Base-by-base conservation (phyloP, 2,888 invertebrate species). In the Globia sparganii region DNA sequence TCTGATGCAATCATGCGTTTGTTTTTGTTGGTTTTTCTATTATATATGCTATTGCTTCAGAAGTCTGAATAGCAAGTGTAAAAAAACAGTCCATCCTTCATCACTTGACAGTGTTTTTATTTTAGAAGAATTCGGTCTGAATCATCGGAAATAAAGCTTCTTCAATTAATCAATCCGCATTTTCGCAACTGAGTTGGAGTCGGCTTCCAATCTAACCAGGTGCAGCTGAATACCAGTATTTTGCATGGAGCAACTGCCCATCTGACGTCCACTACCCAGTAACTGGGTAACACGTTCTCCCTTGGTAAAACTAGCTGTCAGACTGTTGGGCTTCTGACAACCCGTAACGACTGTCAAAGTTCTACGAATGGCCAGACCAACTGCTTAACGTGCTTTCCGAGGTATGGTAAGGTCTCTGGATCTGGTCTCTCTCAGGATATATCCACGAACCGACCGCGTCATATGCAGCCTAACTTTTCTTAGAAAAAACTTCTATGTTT, bases 1-100 rank as follows among this genome's bases (percentile, higher is more conserved):
- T 75, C 56, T 75, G 67, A 77, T 76, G 79, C 71, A 76, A 76
- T 34, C 28, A 2, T 49, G 21, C 56, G 43, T 80, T 80, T 74
- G 58, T 64, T 77, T 81, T 62, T 37, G 37, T 64, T 40, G 13
- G 1, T 5, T 62, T 62, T 59, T 46, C 2, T 18, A 15, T 31
- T 18, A 15, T 31, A 31, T 18, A 21, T 28, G 18, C 13, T n/a
- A 21, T 21, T 21, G 13, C 31, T 73, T 9, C 31, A 31, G 3
- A 6, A 53, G 8, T 25, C 11, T 9, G 8, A 46, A 53, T 25
- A 37, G 1, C 13, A 21, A 64, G 0, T 18, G 18, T 34, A 40
- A 6, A 59, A 9, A 58, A 15, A 5, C n/a, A 58, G 15, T 11
- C 21, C 13, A 28, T 34, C 18, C 18, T 18, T 69, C 21, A 64